Evolutionary conservation across 2,113 vertebrate species (phyloP), one percentile per base, ranked within the genome.

Genomic region (Notothenia coriiceps): DNA sequence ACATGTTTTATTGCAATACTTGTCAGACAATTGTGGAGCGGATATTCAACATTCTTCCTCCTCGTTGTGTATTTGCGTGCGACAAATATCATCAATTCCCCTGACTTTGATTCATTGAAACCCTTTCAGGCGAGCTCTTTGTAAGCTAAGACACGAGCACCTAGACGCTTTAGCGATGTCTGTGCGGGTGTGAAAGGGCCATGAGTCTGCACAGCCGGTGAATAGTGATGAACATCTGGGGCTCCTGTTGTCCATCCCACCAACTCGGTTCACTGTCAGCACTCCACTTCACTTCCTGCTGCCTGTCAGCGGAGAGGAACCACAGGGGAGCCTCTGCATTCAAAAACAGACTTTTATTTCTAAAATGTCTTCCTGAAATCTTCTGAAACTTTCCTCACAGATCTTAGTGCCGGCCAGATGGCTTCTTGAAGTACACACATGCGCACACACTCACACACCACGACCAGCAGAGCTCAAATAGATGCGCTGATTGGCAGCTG

Each of bases 141-240:
- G 59, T 66, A 17, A 66, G 74, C 77, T 80, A 51, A 70, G 77
- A 57, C 50, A 70, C 1, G 5, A 54, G 46, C 33, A 5, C 44
- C 14, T 17, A 20, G n/a, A 20, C 43, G 17, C 73, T 12, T 82
- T 70, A 55, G 57, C 4, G 5, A 35, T 62, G 52, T 61, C 35
- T 57, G 61, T 46, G 54, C 71, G 13, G 56, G 76, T 81, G 47
- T 50, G 56, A 79, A 71, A 64, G 52, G 80, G 65, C 78, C 80
- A 82, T 54, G 18, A 13, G 51, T 33, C 52, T 47, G 57, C 10
- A 46, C 14, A 13, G 47, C 59, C 54, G 0, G 0, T 84, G 80
- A 82, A 83, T 87, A 87, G 73, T 49, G 52, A 90, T 77, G 73
- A 72, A 65, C 75, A 70, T 80, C 82, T 74, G 66, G 59, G 51